phyloP scores from a whole-genome alignment of 2,797 vertebrate genomes.

The Macroramphosus scolopax region DNA sequence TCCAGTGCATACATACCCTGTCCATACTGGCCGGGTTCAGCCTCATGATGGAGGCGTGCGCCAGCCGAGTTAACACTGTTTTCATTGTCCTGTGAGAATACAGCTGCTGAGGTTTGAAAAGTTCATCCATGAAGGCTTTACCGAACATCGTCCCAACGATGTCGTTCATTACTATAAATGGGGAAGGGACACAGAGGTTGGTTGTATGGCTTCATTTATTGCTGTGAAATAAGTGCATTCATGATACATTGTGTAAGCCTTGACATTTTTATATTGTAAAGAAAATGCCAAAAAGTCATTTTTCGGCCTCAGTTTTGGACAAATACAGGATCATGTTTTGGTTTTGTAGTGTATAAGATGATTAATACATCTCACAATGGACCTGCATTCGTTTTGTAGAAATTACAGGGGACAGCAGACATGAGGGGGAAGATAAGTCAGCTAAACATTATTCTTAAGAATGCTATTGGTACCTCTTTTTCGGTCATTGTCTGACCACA shows the following conservation, averaged over 20 bases:
- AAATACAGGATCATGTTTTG: too few relatives aligned
- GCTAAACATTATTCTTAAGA: background rate
- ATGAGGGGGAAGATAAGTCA: constrained; percentile 1
- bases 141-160: constrained; percentile 91
- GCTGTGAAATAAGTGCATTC: too few relatives aligned
- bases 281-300: background rate
- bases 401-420: background rate
- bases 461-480: constrained; percentile 65
- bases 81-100: constrained; percentile 90
- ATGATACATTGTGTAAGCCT: too few relatives aligned
- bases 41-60: constrained; percentile 92
- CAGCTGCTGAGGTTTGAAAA: constrained; percentile 90
- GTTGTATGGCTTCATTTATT: too few relatives aligned
- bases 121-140: constrained; percentile 88
- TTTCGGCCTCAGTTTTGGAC: background rate
- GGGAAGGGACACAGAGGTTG: constrained; percentile 1
- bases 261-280: too few relatives aligned
- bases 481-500: constrained; percentile 74
- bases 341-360: too few relatives aligned
- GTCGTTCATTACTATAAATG: constrained; percentile 86
- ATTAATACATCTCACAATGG: background rate
- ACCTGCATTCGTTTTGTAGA: background rate
- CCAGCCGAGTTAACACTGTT: constrained; percentile 87
- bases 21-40: constrained; percentile 94
- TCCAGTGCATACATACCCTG: constrained; percentile 71